Evolutionary conservation across 2,888 invertebrate genomes (phyloP).

Genomic region (Polia nebulosa): DNA sequence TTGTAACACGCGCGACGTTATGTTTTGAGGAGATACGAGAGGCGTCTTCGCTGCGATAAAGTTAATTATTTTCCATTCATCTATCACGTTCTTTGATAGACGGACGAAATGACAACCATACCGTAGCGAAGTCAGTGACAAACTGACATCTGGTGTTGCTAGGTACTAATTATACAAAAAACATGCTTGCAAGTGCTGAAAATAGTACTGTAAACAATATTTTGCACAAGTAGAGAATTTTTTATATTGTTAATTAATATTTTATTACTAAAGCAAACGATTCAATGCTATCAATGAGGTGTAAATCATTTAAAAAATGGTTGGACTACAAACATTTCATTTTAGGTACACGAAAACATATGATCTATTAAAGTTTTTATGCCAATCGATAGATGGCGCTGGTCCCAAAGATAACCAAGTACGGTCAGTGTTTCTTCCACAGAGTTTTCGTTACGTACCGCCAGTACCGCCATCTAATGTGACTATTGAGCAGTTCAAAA

Average conservation of each 20-base stretch:
- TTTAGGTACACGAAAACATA: constrained; percentile 13
- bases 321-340: background rate
- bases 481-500: background rate
- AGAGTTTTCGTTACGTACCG: constrained; percentile 16
- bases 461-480: constrained; percentile 61
- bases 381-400: constrained; percentile 53
- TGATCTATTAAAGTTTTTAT: constrained; percentile 23
- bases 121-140: constrained; percentile 89
- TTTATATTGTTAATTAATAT: background rate
- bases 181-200: constrained; percentile 43
- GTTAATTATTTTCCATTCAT: constrained; percentile 89
- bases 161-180: constrained; percentile 41
- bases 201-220: background rate
- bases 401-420: background rate
- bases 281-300: background rate
- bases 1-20: constrained; percentile 73
- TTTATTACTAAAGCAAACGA: fast-evolving
- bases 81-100: constrained; percentile 87
- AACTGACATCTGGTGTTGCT: constrained; percentile 84
- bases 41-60: constrained; percentile 82
- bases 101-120: constrained; percentile 89
- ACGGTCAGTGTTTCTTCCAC: background rate
- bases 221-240: background rate
- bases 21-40: constrained; percentile 72
- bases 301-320: background rate